Base-by-base conservation (phyloP, 2,113 vertebrate species). In the Canis aureus region DNA sequence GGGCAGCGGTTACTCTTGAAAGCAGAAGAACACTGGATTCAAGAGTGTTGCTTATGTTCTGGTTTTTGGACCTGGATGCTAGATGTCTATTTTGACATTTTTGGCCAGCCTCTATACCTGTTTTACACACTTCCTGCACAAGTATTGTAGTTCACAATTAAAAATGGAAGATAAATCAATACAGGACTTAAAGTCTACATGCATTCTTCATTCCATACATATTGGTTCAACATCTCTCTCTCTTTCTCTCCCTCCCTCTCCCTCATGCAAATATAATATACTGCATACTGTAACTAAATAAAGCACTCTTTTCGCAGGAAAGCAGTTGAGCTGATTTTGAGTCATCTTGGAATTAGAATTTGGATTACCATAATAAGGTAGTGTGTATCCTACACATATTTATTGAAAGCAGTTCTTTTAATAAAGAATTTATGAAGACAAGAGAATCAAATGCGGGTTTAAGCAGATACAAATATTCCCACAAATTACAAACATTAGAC, bases 381-480 rank as follows among this genome's bases (percentile, higher is more conserved):
- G 27, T 8, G 3, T 59, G 15, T 49, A 60, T 35, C 67, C 32
- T 87, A 88, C 53, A 57, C 23, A 64, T 29, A 81, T 87, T 73
- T 81, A 57, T 51, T 27, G 27, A 85, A 91, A 60, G 57, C 29
- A 71, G 43, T 91, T 57, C 10, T 74, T 87, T 69, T 82, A 67
- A 59, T 69, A 74, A 79, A 57, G 51, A 83, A 83, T 62, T 89
- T 59, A 89, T 79, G 23, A 96, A 92, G 53, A 57, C 78, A 71
- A 79, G 79, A 82, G 29, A 93, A 79, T 79, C 19, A 20, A 79
- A 79, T 78, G 55, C 71, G 53, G 27, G 73, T 27, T 66, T 91
- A 60, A 59, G 74, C 64, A 74, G 43, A 81, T 51, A 25, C 74
- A 81, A 81, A 81, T 49, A 85, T 62, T 73, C 59, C n/a, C 62